phyloP scores from a whole-genome alignment of 2,113 vertebrate species.

The Sapayoa aenigma region DNA sequence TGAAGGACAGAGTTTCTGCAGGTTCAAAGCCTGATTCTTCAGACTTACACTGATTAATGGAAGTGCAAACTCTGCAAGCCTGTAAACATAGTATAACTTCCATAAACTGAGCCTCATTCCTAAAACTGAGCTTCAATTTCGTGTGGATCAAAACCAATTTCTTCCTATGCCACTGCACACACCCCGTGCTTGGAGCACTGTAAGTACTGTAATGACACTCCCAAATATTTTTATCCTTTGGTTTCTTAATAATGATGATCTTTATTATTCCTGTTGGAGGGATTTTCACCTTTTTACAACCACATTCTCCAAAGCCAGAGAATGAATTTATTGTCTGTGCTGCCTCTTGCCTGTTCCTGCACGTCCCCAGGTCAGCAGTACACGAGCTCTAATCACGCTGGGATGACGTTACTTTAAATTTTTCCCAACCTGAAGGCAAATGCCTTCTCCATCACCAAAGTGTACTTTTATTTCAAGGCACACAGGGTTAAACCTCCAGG shows the following conservation, averaged over 20 bases:
- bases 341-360: slow-evolving; percentile 44
- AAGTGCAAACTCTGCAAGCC: background rate
- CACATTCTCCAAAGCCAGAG: background rate
- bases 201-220: background rate
- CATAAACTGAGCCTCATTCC: background rate
- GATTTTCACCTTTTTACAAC: slow-evolving; percentile 16
- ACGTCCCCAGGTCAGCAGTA: slow-evolving; percentile 42
- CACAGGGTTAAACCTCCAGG: slow-evolving; percentile 9
- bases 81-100: background rate
- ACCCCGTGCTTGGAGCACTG: background rate
- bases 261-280: background rate
- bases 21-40: background rate
- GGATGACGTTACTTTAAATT: slow-evolving; percentile 38
- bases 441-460: slow-evolving; percentile 26
- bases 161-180: background rate
- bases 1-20: background rate
- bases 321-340: slow-evolving; percentile 11
- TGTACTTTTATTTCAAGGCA: slow-evolving; percentile 29
- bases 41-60: background rate
- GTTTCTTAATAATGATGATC: background rate
- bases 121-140: background rate
- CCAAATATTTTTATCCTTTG: background rate
- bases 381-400: background rate
- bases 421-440: slow-evolving; percentile 63
- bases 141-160: background rate